phyloP scores from a whole-genome alignment of 2,113 vertebrate genomes.

The Struthio camelus region DNA sequence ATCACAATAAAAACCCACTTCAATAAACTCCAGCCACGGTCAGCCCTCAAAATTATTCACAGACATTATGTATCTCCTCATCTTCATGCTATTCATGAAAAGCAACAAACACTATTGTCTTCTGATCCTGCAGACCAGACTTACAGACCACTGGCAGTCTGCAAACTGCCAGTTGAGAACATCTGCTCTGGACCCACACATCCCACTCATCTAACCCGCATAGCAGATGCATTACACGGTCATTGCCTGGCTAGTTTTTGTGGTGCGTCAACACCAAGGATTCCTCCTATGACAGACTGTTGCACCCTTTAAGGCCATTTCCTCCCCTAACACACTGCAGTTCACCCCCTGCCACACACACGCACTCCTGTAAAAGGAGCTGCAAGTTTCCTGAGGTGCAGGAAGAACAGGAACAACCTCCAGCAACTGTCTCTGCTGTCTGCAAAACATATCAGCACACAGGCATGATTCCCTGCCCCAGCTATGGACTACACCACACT shows the following conservation, averaged over 20 bases:
- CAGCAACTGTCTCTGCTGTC: background rate
- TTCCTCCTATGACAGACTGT: too few relatives aligned
- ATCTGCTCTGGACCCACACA: background rate
- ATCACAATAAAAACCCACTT: background rate
- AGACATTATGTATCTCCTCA: background rate
- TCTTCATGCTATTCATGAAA: background rate
- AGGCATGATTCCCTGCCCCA: background rate
- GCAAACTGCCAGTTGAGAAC: background rate
- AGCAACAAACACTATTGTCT: background rate
- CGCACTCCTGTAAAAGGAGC: background rate
- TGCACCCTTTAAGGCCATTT: background rate
- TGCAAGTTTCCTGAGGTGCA: background rate
- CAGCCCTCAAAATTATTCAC: background rate
- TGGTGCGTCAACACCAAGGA: too few relatives aligned
- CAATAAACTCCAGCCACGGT: background rate
- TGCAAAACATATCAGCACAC: background rate
- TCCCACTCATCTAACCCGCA: background rate
- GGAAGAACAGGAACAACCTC: background rate
- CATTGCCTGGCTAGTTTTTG: too few relatives aligned
- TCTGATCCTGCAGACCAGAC: background rate
- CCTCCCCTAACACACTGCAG: background rate
- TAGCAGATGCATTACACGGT: rapidly evolving
- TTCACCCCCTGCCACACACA: background rate
- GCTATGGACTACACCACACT: too few relatives aligned
- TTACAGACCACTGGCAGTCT: background rate